A percentile compares a stretch with the other conserved stretches of the same genome.
phyloP scores from a whole-genome alignment of 2,888 invertebrate species.

The Trisateles emortualis region DNA sequence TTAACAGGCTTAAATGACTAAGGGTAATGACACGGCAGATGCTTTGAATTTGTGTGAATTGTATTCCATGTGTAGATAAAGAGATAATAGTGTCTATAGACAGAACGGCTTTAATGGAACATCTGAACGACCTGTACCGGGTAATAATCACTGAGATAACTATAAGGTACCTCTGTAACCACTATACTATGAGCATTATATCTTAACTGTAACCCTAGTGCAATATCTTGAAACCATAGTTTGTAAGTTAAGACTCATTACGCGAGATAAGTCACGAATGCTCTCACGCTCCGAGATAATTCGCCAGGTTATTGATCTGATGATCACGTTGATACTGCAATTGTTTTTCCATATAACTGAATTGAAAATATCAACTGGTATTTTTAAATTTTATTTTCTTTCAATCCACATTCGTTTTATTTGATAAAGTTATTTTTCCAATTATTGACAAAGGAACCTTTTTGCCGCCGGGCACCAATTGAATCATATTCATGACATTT shows the following conservation, averaged over 20 bases:
- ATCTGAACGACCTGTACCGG: conserved; percentile 8
- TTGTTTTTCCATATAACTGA: conserved; percentile 9
- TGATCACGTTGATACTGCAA: conserved; percentile 29
- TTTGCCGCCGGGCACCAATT: background rate
- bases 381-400: conserved; percentile 3
- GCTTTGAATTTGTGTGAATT: conserved; percentile 77
- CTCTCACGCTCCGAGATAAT: conserved; percentile 51
- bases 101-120: conserved; percentile 19
- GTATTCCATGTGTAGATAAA: conserved; percentile 59
- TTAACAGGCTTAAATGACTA: conserved; percentile 82
- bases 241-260: conserved; percentile 51
- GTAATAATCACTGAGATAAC: conserved; percentile 27
- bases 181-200: conserved; percentile 8
- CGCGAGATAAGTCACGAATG: conserved; percentile 48
- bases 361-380: conserved; percentile 11
- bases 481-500: conserved; percentile 21
- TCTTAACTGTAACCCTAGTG: conserved; percentile 19
- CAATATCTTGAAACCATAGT: conserved; percentile 28
- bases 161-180: conserved; percentile 13
- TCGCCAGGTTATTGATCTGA: conserved; percentile 46
- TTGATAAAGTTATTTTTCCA: conserved; percentile 12
- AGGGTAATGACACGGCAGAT: conserved; percentile 84
- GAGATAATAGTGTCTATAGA: conserved; percentile 53
- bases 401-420: conserved; percentile 6
- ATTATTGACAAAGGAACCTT: conserved; percentile 2